Percentiles rank a stretch among this genome's conserved stretches.
phyloP scores from a whole-genome alignment of 1,140 invertebrate species.

The Lutraria rhynchaena region DNA sequence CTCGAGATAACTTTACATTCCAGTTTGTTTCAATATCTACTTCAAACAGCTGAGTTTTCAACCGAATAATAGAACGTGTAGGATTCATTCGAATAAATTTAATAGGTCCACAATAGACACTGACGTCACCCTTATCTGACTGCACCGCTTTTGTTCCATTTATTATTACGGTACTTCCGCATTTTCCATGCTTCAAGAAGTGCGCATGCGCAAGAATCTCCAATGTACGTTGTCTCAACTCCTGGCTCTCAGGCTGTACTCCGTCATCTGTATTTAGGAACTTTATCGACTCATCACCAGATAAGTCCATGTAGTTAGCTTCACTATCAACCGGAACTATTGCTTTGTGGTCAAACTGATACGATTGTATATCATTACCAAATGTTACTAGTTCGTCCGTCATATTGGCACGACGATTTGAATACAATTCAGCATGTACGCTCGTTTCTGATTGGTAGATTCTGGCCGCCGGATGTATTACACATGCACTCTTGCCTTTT shows the following conservation, averaged over 20 bases:
- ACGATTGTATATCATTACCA: conserved; percentile 26
- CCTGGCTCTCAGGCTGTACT: neutral
- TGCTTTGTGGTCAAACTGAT: conserved; percentile 35
- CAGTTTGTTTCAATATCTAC: conserved; percentile 43
- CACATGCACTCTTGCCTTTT: neutral
- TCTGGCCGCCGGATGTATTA: conserved; percentile 34
- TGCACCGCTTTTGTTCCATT: conserved; percentile 35
- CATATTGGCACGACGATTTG: conserved; percentile 17
- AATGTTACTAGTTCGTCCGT: conserved; percentile 29
- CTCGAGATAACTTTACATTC: conserved; percentile 36
- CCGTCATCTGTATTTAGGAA: conserved; percentile 7
- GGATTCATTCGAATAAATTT: conserved; percentile 39
- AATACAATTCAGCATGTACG: conserved; percentile 24
- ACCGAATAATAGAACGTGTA: conserved; percentile 8
- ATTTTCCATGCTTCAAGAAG: neutral
- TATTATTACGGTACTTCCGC: conserved; percentile 26
- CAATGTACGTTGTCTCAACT: neutral
- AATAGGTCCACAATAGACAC: conserved; percentile 33
- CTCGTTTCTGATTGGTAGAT: conserved; percentile 33
- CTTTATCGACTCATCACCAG: conserved; percentile 12
- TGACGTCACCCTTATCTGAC: conserved; percentile 23
- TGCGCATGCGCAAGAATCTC: conserved; percentile 28
- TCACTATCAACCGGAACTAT: neutral
- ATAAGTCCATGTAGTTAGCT: conserved; percentile 10
- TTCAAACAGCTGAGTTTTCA: conserved; percentile 36